phyloP scores from a whole-genome alignment of 2,797 vertebrate species.

The Pangasius sanitwongsei region DNA sequence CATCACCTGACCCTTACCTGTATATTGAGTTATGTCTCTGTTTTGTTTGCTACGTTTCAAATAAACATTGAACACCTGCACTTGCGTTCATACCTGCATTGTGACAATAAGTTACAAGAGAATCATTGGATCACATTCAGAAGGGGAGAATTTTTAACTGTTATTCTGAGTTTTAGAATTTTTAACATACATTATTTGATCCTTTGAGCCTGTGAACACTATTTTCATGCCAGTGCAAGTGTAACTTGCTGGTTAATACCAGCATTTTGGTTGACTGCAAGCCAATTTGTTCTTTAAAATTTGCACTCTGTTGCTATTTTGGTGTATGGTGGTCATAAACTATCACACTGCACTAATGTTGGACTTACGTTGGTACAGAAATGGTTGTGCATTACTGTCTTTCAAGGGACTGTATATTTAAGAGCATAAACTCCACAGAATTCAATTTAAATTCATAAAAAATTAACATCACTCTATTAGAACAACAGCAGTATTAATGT shows the following conservation, averaged over 20 bases:
- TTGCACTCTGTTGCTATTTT: neutral
- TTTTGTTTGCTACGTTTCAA: no score
- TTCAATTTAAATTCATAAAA: neutral
- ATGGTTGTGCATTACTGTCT: neutral
- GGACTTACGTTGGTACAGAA: neutral
- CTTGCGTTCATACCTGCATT: no score
- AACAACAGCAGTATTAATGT: neutral
- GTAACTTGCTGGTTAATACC: neutral
- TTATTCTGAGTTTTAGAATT: neutral
- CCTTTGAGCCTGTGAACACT: neutral
- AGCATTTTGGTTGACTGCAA: neutral
- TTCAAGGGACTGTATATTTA: neutral
- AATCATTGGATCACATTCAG: neutral
- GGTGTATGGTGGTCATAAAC: neutral
- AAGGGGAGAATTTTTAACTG: neutral
- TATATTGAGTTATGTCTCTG: no score
- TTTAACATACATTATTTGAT: neutral
- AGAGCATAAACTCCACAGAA: neutral
- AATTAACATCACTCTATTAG: neutral
- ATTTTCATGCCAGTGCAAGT: neutral
- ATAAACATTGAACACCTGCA: no score
- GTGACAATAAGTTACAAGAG: neutral
- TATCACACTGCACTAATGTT: neutral
- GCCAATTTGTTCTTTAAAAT: neutral
- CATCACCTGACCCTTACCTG: no score